A percentile compares a stretch with the other conserved stretches of the same genome.
phyloP scores from a whole-genome alignment of 2,797 vertebrate genomes.

The Dallia pectoralis region DNA sequence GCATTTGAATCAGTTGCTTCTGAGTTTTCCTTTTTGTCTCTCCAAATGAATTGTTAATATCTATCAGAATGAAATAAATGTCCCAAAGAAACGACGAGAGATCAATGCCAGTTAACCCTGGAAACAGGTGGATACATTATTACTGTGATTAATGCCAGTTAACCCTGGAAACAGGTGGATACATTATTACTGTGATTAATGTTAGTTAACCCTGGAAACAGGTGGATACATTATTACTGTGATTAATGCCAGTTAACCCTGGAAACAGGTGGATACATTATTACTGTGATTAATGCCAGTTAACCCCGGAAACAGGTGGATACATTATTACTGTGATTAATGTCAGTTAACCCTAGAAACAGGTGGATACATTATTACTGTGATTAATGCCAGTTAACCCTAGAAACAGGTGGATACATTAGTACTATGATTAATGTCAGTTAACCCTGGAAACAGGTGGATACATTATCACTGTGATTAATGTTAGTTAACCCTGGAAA shows the following conservation, averaged over 20 bases:
- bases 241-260: too few relatives aligned
- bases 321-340: constrained; percentile 12
- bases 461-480: constrained; percentile 13
- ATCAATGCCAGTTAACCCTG: not conserved
- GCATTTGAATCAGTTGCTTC: not conserved
- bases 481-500: too few relatives aligned
- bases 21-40: not conserved
- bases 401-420: constrained; percentile 12
- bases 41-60: not conserved
- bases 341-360: too few relatives aligned
- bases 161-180: constrained; percentile 10
- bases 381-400: too few relatives aligned
- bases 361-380: constrained; percentile 10
- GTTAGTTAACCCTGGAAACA: constrained; percentile 10
- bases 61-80: constrained; percentile 3
- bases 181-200: constrained; percentile 12
- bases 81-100: too few relatives aligned
- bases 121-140: constrained; percentile 12
- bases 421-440: constrained; percentile 8
- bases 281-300: constrained; percentile 13
- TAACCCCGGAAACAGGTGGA: constrained; percentile 10
- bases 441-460: constrained; percentile 8
- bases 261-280: constrained; percentile 12
- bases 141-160: constrained; percentile 14
- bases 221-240: constrained; percentile 9